These are phyloP conservation scores for Acropternis orthonyx DNA, from an alignment of 2,797 vertebrate species.

Conservation along the genomic window DNA sequence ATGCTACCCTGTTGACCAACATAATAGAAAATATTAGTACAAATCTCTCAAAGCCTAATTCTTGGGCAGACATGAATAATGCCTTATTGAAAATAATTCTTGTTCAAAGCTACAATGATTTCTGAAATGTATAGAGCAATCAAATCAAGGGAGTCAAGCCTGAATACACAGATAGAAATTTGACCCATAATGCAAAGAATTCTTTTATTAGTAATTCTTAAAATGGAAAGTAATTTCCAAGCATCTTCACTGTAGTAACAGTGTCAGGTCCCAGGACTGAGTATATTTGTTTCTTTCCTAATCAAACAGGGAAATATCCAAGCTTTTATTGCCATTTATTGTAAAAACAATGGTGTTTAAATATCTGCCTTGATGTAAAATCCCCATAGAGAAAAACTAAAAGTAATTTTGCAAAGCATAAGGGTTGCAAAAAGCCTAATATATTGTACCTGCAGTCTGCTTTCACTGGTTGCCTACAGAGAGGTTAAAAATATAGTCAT, in stretches of 20 bases:
- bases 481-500: not conserved
- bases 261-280: not conserved
- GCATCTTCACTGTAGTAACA: not conserved
- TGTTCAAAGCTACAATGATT: conserved; percentile 49
- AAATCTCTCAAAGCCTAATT: conserved; percentile 52
- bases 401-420: conserved; percentile 11
- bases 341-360: conserved; percentile 28
- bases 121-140: conserved; percentile 51
- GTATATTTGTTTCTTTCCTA: not conserved
- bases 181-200: conserved; percentile 23
- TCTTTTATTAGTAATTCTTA: conserved; percentile 11
- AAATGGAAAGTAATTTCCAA: conserved; percentile 39
- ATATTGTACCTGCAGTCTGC: not conserved
- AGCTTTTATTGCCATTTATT: not conserved
- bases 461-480: not conserved
- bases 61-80: conserved; percentile 38
- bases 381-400: not conserved
- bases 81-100: conserved; percentile 45
- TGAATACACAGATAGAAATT: conserved; percentile 3
- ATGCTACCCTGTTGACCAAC: conserved; percentile 63
- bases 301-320: conserved; percentile 5
- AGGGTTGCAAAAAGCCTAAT: not conserved
- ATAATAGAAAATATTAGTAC: conserved; percentile 67
- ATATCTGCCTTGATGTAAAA: conserved; percentile 11
- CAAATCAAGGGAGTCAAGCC: conserved; percentile 12